phyloP scores from a whole-genome alignment of 2,797 vertebrate genomes.

The Simalia tracyae region DNA sequence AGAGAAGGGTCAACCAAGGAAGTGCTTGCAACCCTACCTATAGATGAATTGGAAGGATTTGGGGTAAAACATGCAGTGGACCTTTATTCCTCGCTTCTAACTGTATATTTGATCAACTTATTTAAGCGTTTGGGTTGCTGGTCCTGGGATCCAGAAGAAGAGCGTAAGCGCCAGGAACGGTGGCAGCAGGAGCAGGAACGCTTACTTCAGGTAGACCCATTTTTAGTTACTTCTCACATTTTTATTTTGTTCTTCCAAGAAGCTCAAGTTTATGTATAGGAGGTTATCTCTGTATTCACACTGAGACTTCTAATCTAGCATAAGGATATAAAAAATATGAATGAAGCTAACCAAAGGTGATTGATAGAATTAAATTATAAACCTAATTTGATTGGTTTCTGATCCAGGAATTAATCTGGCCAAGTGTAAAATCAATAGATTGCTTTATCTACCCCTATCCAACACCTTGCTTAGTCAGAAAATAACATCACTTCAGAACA shows the following conservation, averaged over 20 bases:
- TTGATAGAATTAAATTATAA: not conserved
- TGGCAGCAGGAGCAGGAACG: slow-evolving; percentile 97
- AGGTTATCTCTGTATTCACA: not conserved
- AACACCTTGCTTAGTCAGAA: slow-evolving; percentile 10
- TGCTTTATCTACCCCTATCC: no score
- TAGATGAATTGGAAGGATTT: not conserved
- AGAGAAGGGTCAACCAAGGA: not conserved
- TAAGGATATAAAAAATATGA: no score
- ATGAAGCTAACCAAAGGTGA: not conserved
- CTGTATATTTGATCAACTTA: slow-evolving; percentile 73
- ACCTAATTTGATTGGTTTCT: no score
- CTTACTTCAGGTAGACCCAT: slow-evolving; percentile 85
- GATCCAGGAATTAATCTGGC: no score
- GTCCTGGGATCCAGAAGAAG: slow-evolving; percentile 96
- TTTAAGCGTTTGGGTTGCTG: slow-evolving; percentile 83
- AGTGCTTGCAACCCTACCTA: not conserved
- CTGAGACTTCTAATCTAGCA: not conserved
- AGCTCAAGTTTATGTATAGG: not conserved
- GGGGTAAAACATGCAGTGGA: not conserved
- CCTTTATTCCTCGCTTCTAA: slow-evolving; percentile 70
- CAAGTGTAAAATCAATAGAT: no score
- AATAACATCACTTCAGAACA: not conserved
- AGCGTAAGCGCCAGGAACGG: slow-evolving; percentile 91
- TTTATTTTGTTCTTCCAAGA: not conserved
- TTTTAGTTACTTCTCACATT: not conserved